Evolutionary conservation across 1,140 invertebrate species (phyloP).

Genomic region (Euglossa dilemma): DNA sequence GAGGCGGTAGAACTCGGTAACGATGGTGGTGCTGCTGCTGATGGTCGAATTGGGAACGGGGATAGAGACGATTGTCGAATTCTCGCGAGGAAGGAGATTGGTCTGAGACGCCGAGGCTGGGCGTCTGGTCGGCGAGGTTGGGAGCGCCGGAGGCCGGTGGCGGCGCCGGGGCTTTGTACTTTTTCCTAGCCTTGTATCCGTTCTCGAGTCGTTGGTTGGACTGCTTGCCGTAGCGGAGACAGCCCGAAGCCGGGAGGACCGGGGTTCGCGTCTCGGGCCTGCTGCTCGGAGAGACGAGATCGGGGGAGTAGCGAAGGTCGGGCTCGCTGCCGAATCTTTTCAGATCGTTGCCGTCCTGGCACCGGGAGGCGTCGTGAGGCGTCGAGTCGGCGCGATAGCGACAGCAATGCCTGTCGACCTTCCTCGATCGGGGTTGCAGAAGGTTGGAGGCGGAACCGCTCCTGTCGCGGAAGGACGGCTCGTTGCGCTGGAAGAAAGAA

Average conservation of each 20-base stretch:
- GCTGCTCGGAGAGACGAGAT: constrained; percentile 13
- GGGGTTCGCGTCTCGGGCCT: constrained; percentile 55
- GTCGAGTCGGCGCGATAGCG: constrained; percentile 64
- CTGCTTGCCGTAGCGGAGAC: constrained; percentile 66
- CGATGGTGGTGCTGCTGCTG: constrained; percentile 58
- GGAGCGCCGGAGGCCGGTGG: constrained; percentile 70
- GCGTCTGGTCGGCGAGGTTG: constrained; percentile 42
- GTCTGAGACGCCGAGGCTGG: too few relatives aligned
- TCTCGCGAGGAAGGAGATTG: neutral
- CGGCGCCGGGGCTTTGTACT: constrained; percentile 86
- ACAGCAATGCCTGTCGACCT: constrained; percentile 62
- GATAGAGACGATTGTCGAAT: neutral
- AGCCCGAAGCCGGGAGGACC: constrained; percentile 5
- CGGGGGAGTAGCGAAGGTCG: constrained; percentile 83
- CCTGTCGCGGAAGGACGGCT: constrained; percentile 63
- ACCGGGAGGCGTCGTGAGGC: too few relatives aligned
- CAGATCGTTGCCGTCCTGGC: constrained; percentile 40
- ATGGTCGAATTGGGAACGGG: neutral
- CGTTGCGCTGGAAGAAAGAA: constrained; percentile 52
- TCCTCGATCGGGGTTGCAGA: constrained; percentile 53
- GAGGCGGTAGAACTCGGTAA: constrained; percentile 77
- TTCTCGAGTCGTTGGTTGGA: constrained; percentile 66
- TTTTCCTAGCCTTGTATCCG: constrained; percentile 84
- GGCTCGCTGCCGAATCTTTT: constrained; percentile 88
- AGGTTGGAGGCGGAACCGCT: constrained; percentile 71